phyloP scores from a whole-genome alignment of 2,797 vertebrate species.

The Carcharodon carcharias region DNA sequence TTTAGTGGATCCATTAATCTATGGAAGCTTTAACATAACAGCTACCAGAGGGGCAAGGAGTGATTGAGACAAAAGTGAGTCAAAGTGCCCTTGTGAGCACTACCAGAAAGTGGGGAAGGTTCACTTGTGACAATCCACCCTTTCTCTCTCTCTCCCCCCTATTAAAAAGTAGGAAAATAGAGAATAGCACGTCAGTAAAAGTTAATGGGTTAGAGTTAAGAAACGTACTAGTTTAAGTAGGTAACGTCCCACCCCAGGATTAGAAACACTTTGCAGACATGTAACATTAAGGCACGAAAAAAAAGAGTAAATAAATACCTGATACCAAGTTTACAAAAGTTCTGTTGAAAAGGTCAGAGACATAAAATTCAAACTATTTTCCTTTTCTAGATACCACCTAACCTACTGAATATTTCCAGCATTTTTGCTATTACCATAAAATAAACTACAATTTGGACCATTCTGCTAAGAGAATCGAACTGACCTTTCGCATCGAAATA shows the following conservation, averaged over 20 bases:
- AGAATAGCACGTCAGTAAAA: no score
- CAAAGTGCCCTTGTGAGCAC: not conserved
- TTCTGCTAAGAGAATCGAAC: not conserved
- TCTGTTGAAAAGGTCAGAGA: not conserved
- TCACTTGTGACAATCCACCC: not conserved
- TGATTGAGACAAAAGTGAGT: not conserved
- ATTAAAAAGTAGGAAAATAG: no score
- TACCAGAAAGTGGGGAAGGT: not conserved
- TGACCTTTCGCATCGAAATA: constrained; percentile 64
- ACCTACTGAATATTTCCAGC: not conserved
- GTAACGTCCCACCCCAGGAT: not conserved
- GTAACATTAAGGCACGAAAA: not conserved
- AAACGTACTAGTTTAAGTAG: no score
- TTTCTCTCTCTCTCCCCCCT: no score
- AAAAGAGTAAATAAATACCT: not conserved
- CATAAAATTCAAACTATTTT: not conserved
- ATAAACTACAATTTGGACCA: not conserved
- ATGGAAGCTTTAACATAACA: not conserved
- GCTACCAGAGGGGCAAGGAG: not conserved
- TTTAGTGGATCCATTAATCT: not conserved
- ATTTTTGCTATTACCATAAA: not conserved
- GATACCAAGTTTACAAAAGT: not conserved
- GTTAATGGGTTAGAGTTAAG: not conserved
- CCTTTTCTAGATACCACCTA: no score
- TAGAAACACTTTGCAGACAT: not conserved